Conservation (phyloP, 2,113 vertebrate genomes). For the Gopherus flavomarginatus region DNA sequence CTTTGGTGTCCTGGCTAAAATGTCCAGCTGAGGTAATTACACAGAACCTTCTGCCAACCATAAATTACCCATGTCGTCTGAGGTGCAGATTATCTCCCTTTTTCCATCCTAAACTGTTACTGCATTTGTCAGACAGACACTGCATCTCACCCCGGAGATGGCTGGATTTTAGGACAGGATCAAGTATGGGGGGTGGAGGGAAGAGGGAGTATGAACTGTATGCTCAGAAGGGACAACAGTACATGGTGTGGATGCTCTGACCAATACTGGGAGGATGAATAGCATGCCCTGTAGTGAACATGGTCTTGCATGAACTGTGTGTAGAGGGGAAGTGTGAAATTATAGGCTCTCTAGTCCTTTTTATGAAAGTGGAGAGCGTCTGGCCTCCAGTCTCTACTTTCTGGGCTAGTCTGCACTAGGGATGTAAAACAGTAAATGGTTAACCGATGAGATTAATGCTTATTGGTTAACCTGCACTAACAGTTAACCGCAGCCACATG, state of each 20-base stretch:
- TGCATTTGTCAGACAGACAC: background rate
- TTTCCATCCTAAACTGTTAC: background rate
- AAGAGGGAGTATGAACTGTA: background rate
- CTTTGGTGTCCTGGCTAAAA: background rate
- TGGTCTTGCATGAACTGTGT: background rate
- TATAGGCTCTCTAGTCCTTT: background rate
- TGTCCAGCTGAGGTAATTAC: background rate
- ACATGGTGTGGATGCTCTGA: background rate
- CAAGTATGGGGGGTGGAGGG: background rate
- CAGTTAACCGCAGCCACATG: background rate
- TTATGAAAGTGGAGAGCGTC: background rate
- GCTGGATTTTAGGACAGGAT: background rate
- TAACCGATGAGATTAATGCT: no score
- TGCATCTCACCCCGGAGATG: background rate
- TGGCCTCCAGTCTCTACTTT: background rate
- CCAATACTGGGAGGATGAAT: background rate
- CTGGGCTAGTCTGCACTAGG: background rate
- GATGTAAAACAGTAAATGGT: no score
- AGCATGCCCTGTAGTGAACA: no score
- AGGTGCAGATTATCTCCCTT: background rate
- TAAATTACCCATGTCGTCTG: background rate
- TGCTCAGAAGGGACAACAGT: background rate
- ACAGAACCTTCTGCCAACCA: background rate
- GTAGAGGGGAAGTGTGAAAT: background rate
- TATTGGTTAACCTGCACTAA: no score